Conservation (phyloP, 2,113 vertebrate genomes). For the Pavo muticus region DNA sequence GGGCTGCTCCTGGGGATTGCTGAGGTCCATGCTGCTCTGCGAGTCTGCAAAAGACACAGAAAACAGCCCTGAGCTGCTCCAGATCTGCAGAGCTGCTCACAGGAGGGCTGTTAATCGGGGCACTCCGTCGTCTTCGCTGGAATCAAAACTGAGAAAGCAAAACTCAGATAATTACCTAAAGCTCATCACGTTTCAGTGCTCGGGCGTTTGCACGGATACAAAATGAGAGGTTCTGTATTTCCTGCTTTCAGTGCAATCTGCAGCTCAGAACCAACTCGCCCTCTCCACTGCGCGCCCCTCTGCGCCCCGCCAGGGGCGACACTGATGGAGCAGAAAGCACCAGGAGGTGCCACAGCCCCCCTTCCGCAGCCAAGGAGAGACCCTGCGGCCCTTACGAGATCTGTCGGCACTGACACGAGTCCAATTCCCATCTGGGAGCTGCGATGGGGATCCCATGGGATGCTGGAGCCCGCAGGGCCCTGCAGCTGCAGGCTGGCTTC, state of each 20-base stretch:
- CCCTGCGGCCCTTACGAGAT: too few species aligned
- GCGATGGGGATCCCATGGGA: too few species aligned
- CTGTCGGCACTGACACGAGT: too few species aligned
- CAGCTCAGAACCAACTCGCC: background rate
- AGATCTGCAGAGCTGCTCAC: background rate
- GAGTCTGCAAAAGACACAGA: constrained; percentile 71
- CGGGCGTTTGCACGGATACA: background rate
- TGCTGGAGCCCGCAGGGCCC: too few species aligned
- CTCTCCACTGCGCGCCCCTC: background rate
- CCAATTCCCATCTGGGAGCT: background rate
- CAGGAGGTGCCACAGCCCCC: too few species aligned
- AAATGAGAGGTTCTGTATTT: background rate
- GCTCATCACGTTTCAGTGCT: background rate
- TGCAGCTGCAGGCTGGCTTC: too few species aligned
- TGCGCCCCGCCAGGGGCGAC: background rate
- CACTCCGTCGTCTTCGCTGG: background rate
- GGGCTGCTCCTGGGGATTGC: constrained; percentile 72
- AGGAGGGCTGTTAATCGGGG: too few species aligned
- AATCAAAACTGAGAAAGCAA: background rate
- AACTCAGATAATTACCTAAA: background rate
- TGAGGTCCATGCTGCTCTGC: constrained; percentile 71
- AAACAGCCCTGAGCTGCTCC: background rate
- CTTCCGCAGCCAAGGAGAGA: too few species aligned
- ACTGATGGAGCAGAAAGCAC: too few species aligned
- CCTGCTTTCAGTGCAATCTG: background rate